phyloP scores from a whole-genome alignment of 1,140 invertebrate species.

The Pseudomyrmex pallidus region DNA sequence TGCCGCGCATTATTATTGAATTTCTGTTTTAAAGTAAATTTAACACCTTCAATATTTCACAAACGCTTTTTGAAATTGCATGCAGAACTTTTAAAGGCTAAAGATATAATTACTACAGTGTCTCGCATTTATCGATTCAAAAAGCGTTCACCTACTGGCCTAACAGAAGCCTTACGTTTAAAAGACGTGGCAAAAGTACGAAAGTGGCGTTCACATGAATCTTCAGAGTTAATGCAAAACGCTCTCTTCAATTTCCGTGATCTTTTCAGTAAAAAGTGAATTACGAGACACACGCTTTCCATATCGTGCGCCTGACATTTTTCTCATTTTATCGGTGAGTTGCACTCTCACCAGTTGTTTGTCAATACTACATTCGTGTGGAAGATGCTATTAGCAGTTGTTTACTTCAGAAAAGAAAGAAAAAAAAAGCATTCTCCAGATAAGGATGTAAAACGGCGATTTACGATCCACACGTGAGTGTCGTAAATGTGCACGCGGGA shows the following conservation, averaged over 20 bases:
- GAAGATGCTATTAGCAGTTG: constrained; percentile 37
- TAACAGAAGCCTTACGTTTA: neutral
- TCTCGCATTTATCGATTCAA: neutral
- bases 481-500: constrained; percentile 40
- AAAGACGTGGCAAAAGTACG: constrained; percentile 10
- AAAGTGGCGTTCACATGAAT: neutral
- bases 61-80: constrained; percentile 10
- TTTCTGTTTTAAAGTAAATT: neutral
- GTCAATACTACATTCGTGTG: constrained; percentile 14
- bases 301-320: neutral
- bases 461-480: constrained; percentile 29
- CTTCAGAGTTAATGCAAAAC: neutral
- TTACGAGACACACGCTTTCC: neutral
- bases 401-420: neutral
- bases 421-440: neutral
- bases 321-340: constrained; percentile 12
- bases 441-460: constrained; percentile 44
- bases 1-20: neutral
- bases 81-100: neutral
- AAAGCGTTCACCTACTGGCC: neutral
- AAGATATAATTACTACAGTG: neutral
- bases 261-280: neutral
- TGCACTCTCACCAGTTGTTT: constrained; percentile 15
- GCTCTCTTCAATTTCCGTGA: neutral
- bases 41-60: neutral